phyloP scores from a whole-genome alignment of 2,888 invertebrate species.

The Spisula solida region DNA sequence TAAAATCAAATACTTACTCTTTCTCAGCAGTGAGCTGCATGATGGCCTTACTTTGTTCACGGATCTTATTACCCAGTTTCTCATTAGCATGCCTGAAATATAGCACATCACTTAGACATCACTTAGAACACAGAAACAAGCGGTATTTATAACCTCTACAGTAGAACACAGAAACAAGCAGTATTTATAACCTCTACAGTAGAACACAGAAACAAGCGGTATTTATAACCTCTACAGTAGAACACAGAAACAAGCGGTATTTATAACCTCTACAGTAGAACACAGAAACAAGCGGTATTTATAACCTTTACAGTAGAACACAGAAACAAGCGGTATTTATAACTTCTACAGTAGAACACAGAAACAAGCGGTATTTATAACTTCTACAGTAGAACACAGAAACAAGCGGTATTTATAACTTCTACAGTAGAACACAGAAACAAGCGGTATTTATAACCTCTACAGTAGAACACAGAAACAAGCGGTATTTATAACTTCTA shows the following conservation, averaged over 20 bases:
- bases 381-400: background rate
- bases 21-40: slow-evolving; percentile 86
- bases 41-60: slow-evolving; percentile 87
- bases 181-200: background rate
- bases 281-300: background rate
- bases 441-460: background rate
- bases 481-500: background rate
- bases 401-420: background rate
- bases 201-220: background rate
- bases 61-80: slow-evolving; percentile 86
- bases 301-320: background rate
- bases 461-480: background rate
- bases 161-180: background rate
- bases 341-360: background rate
- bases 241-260: background rate
- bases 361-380: background rate
- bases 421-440: background rate
- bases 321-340: background rate
- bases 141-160: background rate
- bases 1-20: slow-evolving; percentile 81
- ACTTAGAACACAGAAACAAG: background rate
- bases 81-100: slow-evolving; percentile 86
- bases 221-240: background rate
- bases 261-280: background rate
- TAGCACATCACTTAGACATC: background rate